phyloP scores from a whole-genome alignment of 2,888 invertebrate genomes.

The Amphipyra tragopoginis region DNA sequence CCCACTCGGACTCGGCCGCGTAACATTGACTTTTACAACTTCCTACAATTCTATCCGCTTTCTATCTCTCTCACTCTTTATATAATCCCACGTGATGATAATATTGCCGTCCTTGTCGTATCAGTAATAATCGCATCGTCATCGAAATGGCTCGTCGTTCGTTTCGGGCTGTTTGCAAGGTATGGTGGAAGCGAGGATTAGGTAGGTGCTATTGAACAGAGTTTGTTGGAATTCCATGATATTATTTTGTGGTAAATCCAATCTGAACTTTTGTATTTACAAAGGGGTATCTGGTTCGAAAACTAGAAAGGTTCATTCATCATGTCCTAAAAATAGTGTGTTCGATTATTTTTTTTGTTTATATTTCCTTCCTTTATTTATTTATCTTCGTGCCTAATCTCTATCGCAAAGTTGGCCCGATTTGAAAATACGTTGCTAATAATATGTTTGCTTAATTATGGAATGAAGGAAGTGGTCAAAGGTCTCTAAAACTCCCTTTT shows the following conservation, averaged over 20 bases:
- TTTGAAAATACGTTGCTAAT: too few relatives aligned
- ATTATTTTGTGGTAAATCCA: constrained; percentile 22
- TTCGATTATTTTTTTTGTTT: background rate
- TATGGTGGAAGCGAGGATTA: constrained; percentile 40
- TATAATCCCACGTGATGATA: constrained; percentile 21
- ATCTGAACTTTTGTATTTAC: constrained; percentile 25
- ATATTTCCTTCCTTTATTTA: background rate
- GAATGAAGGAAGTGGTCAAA: too few relatives aligned
- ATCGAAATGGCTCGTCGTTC: constrained; percentile 50
- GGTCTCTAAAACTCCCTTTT: too few relatives aligned
- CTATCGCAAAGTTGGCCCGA: too few relatives aligned
- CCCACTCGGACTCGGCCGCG: constrained; percentile 47
- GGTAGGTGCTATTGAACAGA: constrained; percentile 4
- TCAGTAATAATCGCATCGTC: constrained; percentile 53
- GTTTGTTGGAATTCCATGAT: background rate
- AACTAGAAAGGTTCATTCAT: too few relatives aligned
- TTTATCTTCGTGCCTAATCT: too few relatives aligned
- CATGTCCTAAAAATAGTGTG: background rate
- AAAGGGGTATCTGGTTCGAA: constrained; percentile 1
- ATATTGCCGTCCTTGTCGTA: constrained; percentile 32
- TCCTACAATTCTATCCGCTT: constrained; percentile 29
- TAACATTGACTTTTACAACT: constrained; percentile 61
- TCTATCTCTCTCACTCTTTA: constrained; percentile 30
- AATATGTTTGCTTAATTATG: too few relatives aligned
- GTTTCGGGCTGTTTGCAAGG: constrained; percentile 48